Evolutionary conservation across 2,888 invertebrate genomes (phyloP).

Genomic region (Acleris sparsana): DNA sequence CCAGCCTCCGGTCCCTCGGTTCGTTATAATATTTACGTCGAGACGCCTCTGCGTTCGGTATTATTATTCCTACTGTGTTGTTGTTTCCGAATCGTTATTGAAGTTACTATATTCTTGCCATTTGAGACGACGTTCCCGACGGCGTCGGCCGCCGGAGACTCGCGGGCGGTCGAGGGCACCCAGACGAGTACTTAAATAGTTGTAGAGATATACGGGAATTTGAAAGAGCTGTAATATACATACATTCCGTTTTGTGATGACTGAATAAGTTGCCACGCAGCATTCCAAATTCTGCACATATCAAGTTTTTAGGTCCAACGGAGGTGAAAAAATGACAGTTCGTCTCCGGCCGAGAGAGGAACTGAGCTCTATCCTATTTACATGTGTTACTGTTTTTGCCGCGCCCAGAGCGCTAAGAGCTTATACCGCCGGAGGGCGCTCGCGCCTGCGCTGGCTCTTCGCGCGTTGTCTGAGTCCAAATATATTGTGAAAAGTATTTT

Average conservation of each 20-base stretch:
- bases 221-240: slow-evolving; percentile 21
- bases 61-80: slow-evolving; percentile 23
- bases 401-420: slow-evolving; percentile 43
- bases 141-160: not conserved
- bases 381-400: not conserved
- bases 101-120: slow-evolving; percentile 37
- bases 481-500: slow-evolving; percentile 51
- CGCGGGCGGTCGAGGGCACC: slow-evolving; percentile 21
- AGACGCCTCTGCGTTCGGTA: slow-evolving; percentile 23
- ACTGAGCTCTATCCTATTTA: slow-evolving; percentile 6
- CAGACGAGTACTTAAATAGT: slow-evolving; percentile 35
- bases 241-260: slow-evolving; percentile 27
- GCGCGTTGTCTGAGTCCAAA: slow-evolving; percentile 43
- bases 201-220: slow-evolving; percentile 23
- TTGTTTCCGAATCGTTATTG: slow-evolving; percentile 15
- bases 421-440: slow-evolving; percentile 46
- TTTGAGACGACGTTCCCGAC: not conserved
- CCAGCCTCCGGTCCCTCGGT: slow-evolving; percentile 27
- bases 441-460: slow-evolving; percentile 36
- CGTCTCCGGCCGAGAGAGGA: slow-evolving; percentile 24
- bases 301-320: slow-evolving; percentile 25
- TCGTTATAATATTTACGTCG: slow-evolving; percentile 20
- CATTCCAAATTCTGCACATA: slow-evolving; percentile 35
- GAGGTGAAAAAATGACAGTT: slow-evolving; percentile 10
- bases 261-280: slow-evolving; percentile 21